phyloP scores from a whole-genome alignment of 1,140 invertebrate species.

The Adelges cooleyi region DNA sequence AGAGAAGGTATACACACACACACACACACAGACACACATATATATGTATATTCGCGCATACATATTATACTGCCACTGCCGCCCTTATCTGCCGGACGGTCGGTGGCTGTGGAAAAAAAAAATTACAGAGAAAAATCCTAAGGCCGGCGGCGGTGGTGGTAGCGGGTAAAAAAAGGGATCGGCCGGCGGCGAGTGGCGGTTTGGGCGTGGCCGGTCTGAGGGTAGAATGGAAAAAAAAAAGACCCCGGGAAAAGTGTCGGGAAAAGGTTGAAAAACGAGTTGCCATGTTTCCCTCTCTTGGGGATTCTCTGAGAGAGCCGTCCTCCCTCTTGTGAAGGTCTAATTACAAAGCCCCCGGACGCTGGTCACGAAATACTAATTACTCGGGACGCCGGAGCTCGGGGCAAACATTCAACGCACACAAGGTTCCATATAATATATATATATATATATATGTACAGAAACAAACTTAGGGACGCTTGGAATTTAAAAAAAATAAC shows the following conservation, averaged over 20 bases:
- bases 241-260: constrained; percentile 27
- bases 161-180: constrained; percentile 3
- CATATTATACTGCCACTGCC: too few relatives aligned
- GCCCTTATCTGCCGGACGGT: neutral
- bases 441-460: neutral
- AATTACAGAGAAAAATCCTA: constrained; percentile 25
- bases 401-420: constrained; percentile 3
- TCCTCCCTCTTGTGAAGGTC: constrained; percentile 24
- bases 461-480: constrained; percentile 1
- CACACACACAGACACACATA: neutral
- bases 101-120: neutral
- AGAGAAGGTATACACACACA: constrained; percentile 10
- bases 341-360: constrained; percentile 27
- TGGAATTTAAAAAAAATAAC: neutral
- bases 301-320: constrained; percentile 20
- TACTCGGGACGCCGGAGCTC: constrained; percentile 2
- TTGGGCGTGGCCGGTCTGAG: constrained; percentile 21
- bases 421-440: neutral
- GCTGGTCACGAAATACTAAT: constrained; percentile 25
- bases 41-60: neutral
- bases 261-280: constrained; percentile 29
- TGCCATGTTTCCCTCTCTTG: constrained; percentile 25
- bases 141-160: neutral
- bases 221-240: neutral
- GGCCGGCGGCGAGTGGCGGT: neutral